Evolutionary conservation across 2,797 vertebrate genomes (phyloP), one percentile per base, ranked within the genome.

Genomic region (Buceros bicornis): DNA sequence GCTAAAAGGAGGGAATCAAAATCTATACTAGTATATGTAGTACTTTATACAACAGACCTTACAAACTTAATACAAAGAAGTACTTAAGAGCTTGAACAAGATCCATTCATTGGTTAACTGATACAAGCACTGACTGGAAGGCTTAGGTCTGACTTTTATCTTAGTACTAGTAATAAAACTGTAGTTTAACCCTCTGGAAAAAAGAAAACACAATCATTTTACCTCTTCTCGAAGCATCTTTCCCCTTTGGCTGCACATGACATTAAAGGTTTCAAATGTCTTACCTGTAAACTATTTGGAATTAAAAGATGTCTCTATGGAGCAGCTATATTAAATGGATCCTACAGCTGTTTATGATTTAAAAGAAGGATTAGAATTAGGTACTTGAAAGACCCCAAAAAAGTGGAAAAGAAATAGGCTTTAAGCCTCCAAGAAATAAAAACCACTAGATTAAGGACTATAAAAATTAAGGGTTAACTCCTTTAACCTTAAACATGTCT

Each of bases 211-310:
- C 53, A 86, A 82, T 87, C 60, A 76, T 80, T 92, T 91, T 54
- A 62, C n/a, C 11, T 82, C 43, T 56, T 85, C 69, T 86, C 42
- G 86, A 89, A 91, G 16, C 79, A 79, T 74, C 22, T 85, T 89
- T 94, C 45, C 74, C 81, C 64, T 81, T 80, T 85, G 86, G 81
- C 57, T 93, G 84, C 67, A 85, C 28, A 71, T 85, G 87, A 67
- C 84, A 93, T 89, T 90, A 92, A 95, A 66, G 47, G 81, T 87
- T 92, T 93, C 82, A 94, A 94, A 96, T 95, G 73, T 89, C 90
- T 92, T 57, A 77, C 54, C 89, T 89, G 70, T 66, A 93, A 93
- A 93, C 71, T 89, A 43, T 31, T 50, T 47, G 22, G 16, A 95
- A 96, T 84, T 87, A 93, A 82, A 89, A 72, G 35, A 73, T 54